Conservation (phyloP, 2,888 invertebrate genomes). For the Lasioglossum calceatum region DNA sequence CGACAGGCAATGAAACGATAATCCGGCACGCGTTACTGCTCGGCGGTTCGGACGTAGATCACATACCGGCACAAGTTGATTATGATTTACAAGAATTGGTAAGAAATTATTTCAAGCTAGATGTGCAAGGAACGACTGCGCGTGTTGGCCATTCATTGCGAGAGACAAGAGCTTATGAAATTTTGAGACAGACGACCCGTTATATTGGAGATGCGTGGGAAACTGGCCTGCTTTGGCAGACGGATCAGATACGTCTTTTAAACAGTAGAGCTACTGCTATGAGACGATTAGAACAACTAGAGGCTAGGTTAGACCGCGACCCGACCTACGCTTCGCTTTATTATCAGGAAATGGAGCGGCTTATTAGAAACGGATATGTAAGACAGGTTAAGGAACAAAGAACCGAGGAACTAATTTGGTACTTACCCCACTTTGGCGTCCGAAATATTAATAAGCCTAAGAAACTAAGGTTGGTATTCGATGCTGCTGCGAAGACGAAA, state of each 20-base stretch:
- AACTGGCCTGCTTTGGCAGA: conserved; percentile 6
- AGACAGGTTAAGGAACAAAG: fast-evolving
- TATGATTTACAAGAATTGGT: neutral
- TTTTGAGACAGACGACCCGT: neutral
- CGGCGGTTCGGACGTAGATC: too few relatives aligned
- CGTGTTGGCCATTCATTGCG: too few relatives aligned
- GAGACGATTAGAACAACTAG: neutral
- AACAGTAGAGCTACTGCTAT: neutral
- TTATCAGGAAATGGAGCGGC: neutral
- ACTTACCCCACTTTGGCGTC: conserved; percentile 22
- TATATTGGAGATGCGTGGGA: neutral
- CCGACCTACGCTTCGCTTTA: neutral
- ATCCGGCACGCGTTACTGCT: neutral
- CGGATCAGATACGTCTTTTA: neutral
- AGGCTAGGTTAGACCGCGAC: neutral
- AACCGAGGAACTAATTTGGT: neutral
- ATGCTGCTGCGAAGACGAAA: conserved; percentile 8
- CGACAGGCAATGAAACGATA: neutral
- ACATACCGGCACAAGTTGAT: neutral
- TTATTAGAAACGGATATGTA: conserved; percentile 14
- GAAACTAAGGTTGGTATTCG: conserved; percentile 9
- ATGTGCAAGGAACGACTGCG: neutral
- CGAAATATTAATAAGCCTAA: conserved; percentile 1
- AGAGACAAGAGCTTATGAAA: neutral
- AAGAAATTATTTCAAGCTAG: neutral